Base-by-base conservation (phyloP, 2,113 vertebrate species). In the Phalacrocorax aristotelis region DNA sequence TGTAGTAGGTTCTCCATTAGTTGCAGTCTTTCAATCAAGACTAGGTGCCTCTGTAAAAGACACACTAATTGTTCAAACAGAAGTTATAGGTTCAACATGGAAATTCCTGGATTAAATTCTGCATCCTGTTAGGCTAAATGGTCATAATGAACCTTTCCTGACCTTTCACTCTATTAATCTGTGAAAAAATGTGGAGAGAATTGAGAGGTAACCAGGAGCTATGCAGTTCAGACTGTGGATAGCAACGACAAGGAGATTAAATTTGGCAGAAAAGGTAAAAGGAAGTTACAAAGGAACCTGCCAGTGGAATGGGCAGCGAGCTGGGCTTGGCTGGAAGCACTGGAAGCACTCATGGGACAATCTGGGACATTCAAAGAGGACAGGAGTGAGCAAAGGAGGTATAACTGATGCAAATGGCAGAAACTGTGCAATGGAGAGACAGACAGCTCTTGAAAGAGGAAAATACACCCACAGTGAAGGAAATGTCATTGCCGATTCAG, bases 11-110 rank as follows among this genome's bases (percentile, higher is more conserved):
- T 88, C 70, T 94, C 93, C 71, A 74, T 90, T 91, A 94, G 62
- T 58, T 94, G 62, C 60, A 91, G 68, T 95, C 93, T 94, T 96
- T 95, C 94, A 94, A 96, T 96, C 96, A 97, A 92, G 84, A 51
- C 36, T 72, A 79, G 93, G 46, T 76, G 49, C 36, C 46, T 77
- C 75, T 88, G 55, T 94, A 62, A 70, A 91, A 94, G 87, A 80
- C 74, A 94, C 26, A 23, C 46, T 88, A 79, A 94, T 95, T 17
- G 0, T 91, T 97, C 78, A 95, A 94, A 81, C 29, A 55, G 44
- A 94, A 87, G 80, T 85, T 91, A 87, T 11, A 89, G 52, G 69
- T 89, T 95, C 81, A 78, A 46, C 69, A 61, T 5, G 9, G 78
- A 95, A 94, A 88, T 89, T 74, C 75, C 74, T 91, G 74, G 38